Percentiles rank a stretch among this genome's conserved stretches.
Evolutionary conservation across 2,888 invertebrate species (phyloP).

Genomic region (Ennomos quercinarius): DNA sequence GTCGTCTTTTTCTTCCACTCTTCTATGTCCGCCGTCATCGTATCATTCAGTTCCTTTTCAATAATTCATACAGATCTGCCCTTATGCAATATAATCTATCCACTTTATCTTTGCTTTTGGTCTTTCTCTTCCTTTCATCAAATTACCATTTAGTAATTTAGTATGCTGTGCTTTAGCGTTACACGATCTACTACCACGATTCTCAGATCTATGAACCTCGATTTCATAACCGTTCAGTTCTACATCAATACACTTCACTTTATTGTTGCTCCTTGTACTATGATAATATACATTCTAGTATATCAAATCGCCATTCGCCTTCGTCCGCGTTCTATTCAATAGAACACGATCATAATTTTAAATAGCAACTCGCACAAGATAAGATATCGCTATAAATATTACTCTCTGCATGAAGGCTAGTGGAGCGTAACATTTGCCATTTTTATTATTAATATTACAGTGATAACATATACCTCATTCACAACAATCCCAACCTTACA

Average conservation of each 20-base stretch:
- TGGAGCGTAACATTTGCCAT: constrained; percentile 44
- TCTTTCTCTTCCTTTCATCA: too few species aligned
- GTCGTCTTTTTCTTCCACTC: too few species aligned
- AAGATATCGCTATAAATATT: constrained; percentile 50
- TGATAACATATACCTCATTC: constrained; percentile 42
- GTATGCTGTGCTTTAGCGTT: background rate
- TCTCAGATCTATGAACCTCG: too few species aligned
- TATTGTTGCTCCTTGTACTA: background rate
- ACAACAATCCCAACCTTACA: constrained; percentile 38
- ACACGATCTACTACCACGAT: too few species aligned
- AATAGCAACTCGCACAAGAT: constrained; percentile 45
- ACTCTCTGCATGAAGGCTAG: constrained; percentile 47
- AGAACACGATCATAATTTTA: constrained; percentile 44
- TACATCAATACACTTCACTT: constrained; percentile 2
- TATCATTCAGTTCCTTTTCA: too few species aligned
- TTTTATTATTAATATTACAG: constrained; percentile 50
- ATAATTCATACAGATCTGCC: too few species aligned
- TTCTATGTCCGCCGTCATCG: too few species aligned
- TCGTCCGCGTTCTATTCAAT: constrained; percentile 16
- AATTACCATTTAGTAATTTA: too few species aligned
- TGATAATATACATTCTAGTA: too few species aligned
- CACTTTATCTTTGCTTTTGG: too few species aligned
- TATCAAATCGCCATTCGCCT: constrained; percentile 4
- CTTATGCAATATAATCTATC: too few species aligned
- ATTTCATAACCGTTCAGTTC: background rate